Evolutionary conservation across 1,140 invertebrate genomes (phyloP), one percentile per base, ranked within the genome.

Genomic region (Brachionus calyciflorus): DNA sequence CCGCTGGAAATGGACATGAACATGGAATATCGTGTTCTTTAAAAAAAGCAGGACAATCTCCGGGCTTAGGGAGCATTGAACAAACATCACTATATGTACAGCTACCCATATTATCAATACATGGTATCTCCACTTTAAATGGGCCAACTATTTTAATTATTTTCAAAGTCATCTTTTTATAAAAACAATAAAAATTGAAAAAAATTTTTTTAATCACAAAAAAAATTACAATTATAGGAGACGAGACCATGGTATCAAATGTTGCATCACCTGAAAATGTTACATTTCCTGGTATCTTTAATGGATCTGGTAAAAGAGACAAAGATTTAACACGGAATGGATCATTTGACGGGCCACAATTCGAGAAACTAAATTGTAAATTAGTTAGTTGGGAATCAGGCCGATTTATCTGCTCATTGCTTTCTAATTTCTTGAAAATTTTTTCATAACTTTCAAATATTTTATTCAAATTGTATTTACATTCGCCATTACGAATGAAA

Each of bases 51-150:
- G 76, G 76, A 77, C 76, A 77, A 40, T 24, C 44, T 5, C 48
- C 40, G n/a, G 73, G 53, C 10, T 21, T 10, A 21, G 53, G 21
- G 7, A 60, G 21, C 14, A 30, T 30, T 46, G 26, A 17, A 26
- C 76, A 77, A 21, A 77, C 19, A 68, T 77, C 24, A 21, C 37
- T 53, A 40, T 77, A 77, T 5, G 55, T 77, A 51, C 76, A 77
- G 14, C 53, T 63, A 17, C 76, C 76, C 4, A 63, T 19, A 40
- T 68, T 53, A 41, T 77, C 76, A 33, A 77, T 63, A 53, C 76
- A 77, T 51, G 76, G 76, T 21, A 77, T 63, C 21, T 77, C 55
- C 24, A 77, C 60, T 40, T 77, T 55, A 26, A 77, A 48, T 17
- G 53, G 53, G 14, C 55, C 76, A 51, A 77, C 60, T 33, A 55